Evolutionary conservation across 1,140 invertebrate genomes (phyloP), one percentile per base, ranked within the genome.

Genomic region (Lysiphlebus fabarum): DNA sequence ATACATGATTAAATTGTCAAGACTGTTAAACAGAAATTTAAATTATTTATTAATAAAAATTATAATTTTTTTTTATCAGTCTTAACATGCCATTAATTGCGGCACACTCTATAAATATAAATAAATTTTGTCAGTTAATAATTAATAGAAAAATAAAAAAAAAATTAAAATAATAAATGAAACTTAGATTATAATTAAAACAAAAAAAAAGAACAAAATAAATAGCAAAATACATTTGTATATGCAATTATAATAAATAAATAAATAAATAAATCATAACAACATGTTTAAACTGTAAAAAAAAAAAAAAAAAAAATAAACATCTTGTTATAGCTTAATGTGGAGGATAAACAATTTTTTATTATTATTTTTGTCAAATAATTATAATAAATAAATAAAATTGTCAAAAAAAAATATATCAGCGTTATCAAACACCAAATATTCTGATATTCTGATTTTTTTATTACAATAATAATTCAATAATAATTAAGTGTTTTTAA

Each of bases 51-150:
- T 17, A 17, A 17, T 17, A 8, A 49, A 34, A 6, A 34, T 1
- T 10, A 40, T 33, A 34, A 17, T 33, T 11, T 6, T 34, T 34
- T 49, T 33, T 5, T 26, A 5, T 33, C 17, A 7, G 26, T 49
- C 34, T 59, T 17, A n/a, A 55, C 26, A 36, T 43, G n/a, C 41
- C 54, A 50, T 34, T 34, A 41, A 49, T 59, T 61, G 62, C 58
- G 62, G 62, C 62, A 64, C 59, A 61, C 61, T 58, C 58, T 58
- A 65, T 63, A 65, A 53, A 60, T 40, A 61, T 60, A 58, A 49
- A 36, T 7, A 47, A 62, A 62, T 47, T n/a, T 17, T 3, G 17
- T 17, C 17, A 17, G 17, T 17, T 17, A 17, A 17, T 17, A 51
- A n/a, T n/a, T n/a, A n/a, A n/a, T n/a, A n/a, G n/a, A n/a, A n/a